phyloP scores from a whole-genome alignment of 92 coral and sea anemone genomes.

The Micromussa lordhowensis region DNA sequence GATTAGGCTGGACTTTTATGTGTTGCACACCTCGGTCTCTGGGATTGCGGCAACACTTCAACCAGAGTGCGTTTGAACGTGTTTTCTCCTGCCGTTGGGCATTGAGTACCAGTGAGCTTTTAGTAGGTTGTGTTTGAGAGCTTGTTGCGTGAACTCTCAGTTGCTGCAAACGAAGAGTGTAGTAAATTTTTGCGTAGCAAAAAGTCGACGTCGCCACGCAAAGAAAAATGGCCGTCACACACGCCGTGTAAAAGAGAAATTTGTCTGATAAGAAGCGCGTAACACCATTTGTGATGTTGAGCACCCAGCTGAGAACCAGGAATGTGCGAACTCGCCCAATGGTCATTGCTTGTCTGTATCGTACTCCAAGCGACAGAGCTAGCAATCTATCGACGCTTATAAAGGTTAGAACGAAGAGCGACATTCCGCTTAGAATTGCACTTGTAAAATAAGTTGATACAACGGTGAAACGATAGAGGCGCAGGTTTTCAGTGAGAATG shows the following conservation, averaged over 20 bases:
- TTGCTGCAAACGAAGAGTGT: not conserved
- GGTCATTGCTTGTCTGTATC: not conserved
- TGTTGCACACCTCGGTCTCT: not conserved
- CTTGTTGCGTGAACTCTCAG: not conserved
- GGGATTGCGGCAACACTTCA: not conserved
- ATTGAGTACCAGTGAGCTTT: not conserved
- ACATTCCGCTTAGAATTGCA: constrained; percentile 1
- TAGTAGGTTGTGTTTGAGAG: not conserved
- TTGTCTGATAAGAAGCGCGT: not conserved
- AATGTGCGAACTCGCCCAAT: not conserved
- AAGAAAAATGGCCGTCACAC: not conserved
- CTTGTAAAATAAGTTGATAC: not conserved
- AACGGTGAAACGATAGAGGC: not conserved
- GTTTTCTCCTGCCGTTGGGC: not conserved
- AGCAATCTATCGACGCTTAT: not conserved
- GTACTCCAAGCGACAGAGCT: not conserved
- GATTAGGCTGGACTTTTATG: not conserved
- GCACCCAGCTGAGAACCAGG: not conserved
- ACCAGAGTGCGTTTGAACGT: not conserved
- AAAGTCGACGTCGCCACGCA: not conserved
- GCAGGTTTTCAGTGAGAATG: not conserved
- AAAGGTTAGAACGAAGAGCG: not conserved
- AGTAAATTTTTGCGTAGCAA: constrained; percentile 2
- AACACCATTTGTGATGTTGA: not conserved
- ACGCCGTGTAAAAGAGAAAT: not conserved